phyloP scores from a whole-genome alignment of 1,140 invertebrate species.

The Brachionus sp. region DNA sequence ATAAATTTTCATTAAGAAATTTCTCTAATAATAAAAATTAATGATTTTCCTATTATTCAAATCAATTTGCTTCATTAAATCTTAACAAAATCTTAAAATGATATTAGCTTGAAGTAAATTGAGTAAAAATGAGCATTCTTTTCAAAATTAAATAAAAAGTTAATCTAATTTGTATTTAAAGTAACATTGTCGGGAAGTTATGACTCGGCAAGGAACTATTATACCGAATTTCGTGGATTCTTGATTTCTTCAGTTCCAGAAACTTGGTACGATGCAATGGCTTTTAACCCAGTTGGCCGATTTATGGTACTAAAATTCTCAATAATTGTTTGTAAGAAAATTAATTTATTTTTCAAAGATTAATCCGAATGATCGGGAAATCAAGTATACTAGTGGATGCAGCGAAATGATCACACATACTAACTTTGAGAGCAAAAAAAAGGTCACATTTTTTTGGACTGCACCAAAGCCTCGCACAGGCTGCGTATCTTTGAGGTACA shows the following conservation, averaged over 20 bases:
- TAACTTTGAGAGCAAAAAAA: conserved; percentile 44
- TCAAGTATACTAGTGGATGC: conserved; percentile 16
- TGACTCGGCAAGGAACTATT: neutral
- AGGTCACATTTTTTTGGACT: conserved; percentile 8
- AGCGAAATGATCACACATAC: conserved; percentile 36
- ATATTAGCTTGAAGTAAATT: no score
- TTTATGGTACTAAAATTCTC: conserved; percentile 19
- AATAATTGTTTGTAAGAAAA: neutral
- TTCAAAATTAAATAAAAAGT: no score
- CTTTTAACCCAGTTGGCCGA: conserved; percentile 17
- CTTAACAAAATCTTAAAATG: no score
- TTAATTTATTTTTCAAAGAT: neutral
- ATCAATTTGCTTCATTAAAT: no score
- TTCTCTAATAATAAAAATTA: no score
- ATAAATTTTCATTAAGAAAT: no score
- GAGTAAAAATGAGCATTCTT: no score
- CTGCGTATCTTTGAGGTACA: conserved; percentile 38
- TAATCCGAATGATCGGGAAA: conserved; percentile 9
- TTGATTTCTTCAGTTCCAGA: conserved; percentile 25
- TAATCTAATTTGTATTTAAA: conserved; percentile 16
- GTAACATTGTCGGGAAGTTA: neutral
- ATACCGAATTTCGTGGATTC: conserved; percentile 32
- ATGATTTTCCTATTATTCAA: no score
- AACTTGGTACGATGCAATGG: conserved; percentile 26
- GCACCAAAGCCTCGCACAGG: conserved; percentile 29